Base-by-base conservation (phyloP, 2,888 invertebrate genomes). In the Coelogynopora nodosa region DNA sequence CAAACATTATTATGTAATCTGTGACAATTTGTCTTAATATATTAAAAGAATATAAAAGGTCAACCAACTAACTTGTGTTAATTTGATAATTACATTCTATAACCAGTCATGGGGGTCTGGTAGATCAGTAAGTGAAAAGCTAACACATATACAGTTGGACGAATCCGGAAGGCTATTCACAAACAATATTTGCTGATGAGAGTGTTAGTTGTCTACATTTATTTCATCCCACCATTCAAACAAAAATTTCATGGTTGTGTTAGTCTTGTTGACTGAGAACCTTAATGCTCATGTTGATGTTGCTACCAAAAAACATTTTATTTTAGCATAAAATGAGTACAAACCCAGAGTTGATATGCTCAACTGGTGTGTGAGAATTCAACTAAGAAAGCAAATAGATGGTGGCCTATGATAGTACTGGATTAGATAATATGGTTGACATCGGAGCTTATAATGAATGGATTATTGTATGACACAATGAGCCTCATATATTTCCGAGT, bases 321-420 rank as follows among this genome's bases (percentile, higher is more conserved):
- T 74, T 74, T n/a, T 74, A 23, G 5, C 74, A 13, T 74, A 74
- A 10, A 74, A 74, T 74, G 23, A 74, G 23, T 74, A n/a, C 74
- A 74, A 74, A 74, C 27, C 74, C 23, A 26, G 74, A n/a, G 74
- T 74, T 74, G 74, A 74, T 74, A 74, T 74, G 74, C 23, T 10
- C 23, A 74, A 74, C 74, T 74, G 74, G 74, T 74, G 74, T 74
- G 74, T 74, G 23, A 74, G 23, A 74, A 26, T 74, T n/a, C 74
- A 10, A 74, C 74, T 74, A 10, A 26, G 49, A 5, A 74, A 26
- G 74, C 74, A 23, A 74, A 10, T 74, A 10, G 74, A 74, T 26
- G 74, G 18, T 74, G 74, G 27, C 74, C 74, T n/a, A 74, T 74
- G 74, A 74, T 10, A 74, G 74, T 26, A 10, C 23, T 74, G 18